A percentile compares a stretch with the other conserved stretches of the same genome.
phyloP scores from a whole-genome alignment of 2,797 vertebrate genomes.

The Tenualosa thibaudeaui region DNA sequence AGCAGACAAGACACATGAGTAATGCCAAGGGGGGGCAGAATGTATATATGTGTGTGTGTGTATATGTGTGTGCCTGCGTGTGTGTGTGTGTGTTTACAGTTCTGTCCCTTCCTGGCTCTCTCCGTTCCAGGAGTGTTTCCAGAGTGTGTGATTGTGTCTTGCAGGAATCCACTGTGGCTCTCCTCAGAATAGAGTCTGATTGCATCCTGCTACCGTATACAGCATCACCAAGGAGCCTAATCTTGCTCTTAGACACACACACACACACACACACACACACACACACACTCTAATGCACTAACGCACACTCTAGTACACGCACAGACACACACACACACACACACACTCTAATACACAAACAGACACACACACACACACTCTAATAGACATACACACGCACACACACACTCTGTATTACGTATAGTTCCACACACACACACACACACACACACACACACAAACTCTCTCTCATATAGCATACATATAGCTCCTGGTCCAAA shows the following conservation, averaged over 20 bases:
- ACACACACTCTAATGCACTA: constrained; percentile 6
- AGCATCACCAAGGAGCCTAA: neutral
- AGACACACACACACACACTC: neutral
- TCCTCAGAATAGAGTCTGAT: neutral
- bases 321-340: neutral
- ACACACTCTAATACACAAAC: neutral
- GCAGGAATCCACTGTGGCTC: neutral
- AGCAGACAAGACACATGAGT: neutral
- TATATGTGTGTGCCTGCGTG: constrained; percentile 37
- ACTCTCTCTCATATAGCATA: neutral
- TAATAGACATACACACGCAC: neutral
- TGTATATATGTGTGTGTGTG: neutral
- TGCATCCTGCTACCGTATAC: neutral
- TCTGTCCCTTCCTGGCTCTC: constrained; percentile 54
- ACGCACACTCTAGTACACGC: neutral
- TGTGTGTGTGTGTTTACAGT: constrained; percentile 58
- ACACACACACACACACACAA: neutral
- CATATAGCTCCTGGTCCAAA: too few relatives aligned
- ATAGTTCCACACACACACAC: neutral
- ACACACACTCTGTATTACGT: neutral
- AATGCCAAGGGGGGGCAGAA: too few relatives aligned
- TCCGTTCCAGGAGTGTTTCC: constrained; percentile 57
- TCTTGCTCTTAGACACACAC: neutral
- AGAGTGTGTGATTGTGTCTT: constrained; percentile 42
- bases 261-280: constrained; percentile 22